A percentile compares a stretch with the other conserved stretches of the same genome.
These are phyloP conservation scores for Metalampra italica DNA, from an alignment of 2,888 invertebrate species.

Conservation along the genomic window DNA sequence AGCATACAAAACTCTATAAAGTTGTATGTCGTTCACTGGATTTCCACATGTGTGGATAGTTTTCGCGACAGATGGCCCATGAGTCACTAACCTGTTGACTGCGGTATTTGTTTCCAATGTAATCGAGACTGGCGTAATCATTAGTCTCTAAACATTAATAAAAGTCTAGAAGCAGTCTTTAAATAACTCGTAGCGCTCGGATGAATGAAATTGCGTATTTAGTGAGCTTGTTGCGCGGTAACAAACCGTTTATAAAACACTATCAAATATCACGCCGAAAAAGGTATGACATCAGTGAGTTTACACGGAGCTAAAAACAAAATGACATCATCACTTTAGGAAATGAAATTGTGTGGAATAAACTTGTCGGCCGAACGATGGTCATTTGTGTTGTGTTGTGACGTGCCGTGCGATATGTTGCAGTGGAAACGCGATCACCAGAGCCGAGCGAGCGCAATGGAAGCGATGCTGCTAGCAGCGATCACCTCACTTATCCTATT, in stretches of 20 bases:
- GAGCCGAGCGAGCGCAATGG: neutral
- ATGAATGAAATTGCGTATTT: constrained; percentile 14
- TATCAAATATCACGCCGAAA: constrained; percentile 48
- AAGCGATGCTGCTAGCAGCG: constrained; percentile 14
- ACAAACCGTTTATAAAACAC: constrained; percentile 37
- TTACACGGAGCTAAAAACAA: constrained; percentile 25
- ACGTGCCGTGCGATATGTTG: neutral
- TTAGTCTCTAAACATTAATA: constrained; percentile 35
- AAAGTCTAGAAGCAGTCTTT: constrained; percentile 11
- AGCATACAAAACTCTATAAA: constrained; percentile 42
- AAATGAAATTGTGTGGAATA: constrained; percentile 21
- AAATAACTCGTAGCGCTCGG: constrained; percentile 8
- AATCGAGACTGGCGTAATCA: constrained; percentile 56
- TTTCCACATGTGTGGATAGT: constrained; percentile 66
- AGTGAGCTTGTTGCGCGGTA: constrained; percentile 24
- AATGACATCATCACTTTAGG: constrained; percentile 56
- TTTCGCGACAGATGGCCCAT: constrained; percentile 72
- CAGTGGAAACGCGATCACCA: neutral
- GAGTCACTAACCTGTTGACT: constrained; percentile 69
- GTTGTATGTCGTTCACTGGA: constrained; percentile 45
- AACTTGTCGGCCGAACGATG: neutral
- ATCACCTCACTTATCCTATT: constrained; percentile 34
- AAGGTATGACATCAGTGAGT: constrained; percentile 55
- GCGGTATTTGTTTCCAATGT: constrained; percentile 52
- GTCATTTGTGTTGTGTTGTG: neutral